Conservation (phyloP, 2,113 vertebrate species). For the Mirounga angustirostris region DNA sequence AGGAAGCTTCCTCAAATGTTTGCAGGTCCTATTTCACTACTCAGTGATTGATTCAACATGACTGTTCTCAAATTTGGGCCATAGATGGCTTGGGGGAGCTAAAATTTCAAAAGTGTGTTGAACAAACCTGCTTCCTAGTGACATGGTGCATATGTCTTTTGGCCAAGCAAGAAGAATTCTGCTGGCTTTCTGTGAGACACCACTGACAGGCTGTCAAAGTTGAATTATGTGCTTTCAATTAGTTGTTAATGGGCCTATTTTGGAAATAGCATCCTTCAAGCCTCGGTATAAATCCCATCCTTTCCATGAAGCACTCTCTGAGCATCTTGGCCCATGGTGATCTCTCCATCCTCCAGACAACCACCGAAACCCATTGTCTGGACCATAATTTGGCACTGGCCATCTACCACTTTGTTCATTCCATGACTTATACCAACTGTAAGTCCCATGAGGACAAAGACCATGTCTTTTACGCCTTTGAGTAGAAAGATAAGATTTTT, state of each 20-base stretch:
- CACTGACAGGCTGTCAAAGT: not conserved
- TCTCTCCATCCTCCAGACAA: not conserved
- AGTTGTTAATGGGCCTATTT: not conserved
- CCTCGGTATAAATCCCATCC: not conserved
- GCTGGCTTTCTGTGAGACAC: not conserved
- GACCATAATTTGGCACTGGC: not conserved
- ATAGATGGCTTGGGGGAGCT: not conserved
- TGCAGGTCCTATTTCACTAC: no score
- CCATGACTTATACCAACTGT: not conserved
- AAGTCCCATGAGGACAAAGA: not conserved
- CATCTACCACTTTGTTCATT: not conserved
- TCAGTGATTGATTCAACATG: not conserved
- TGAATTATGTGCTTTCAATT: not conserved
- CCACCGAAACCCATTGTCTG: not conserved
- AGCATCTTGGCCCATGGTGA: not conserved
- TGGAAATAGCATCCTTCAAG: not conserved
- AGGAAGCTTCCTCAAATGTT: no score
- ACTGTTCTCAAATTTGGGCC: not conserved
- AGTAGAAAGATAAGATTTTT: not conserved
- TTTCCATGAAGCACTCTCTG: not conserved
- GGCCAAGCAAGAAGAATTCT: not conserved
- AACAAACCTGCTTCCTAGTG: not conserved
- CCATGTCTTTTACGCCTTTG: not conserved
- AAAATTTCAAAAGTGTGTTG: not conserved
- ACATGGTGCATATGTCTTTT: not conserved